Conservation (phyloP, 2,888 invertebrate species). For the Fabriciana adippe region DNA sequence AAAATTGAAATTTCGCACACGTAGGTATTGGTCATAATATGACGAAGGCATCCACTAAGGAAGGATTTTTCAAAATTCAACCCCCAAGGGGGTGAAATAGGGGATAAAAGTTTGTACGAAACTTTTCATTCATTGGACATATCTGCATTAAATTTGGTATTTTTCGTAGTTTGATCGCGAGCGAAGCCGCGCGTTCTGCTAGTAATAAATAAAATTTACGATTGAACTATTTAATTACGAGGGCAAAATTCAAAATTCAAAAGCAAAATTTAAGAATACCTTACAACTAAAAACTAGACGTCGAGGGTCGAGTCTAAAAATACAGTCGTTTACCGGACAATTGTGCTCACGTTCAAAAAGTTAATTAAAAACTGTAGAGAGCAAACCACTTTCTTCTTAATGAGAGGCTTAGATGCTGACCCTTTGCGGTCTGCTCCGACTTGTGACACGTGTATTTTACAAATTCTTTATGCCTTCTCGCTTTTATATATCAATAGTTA, state of each 20-base stretch:
- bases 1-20: too few species aligned
- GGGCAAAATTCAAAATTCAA: neutral
- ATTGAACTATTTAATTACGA: neutral
- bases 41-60: too few species aligned
- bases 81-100: too few species aligned
- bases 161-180: too few species aligned
- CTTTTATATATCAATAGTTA: neutral
- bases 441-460: constrained; percentile 3
- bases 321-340: constrained; percentile 14
- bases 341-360: constrained; percentile 15
- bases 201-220: too few species aligned
- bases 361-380: constrained; percentile 27
- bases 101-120: too few species aligned
- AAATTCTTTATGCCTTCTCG: neutral
- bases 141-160: too few species aligned
- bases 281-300: neutral
- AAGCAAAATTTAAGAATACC: neutral
- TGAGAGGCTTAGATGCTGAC: constrained; percentile 12
- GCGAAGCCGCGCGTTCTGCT: too few species aligned
- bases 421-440: constrained; percentile 7
- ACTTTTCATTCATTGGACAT: too few species aligned
- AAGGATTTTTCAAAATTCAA: too few species aligned
- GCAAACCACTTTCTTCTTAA: constrained; percentile 17
- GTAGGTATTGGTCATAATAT: too few species aligned
- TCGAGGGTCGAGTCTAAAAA: constrained; percentile 3